phyloP scores from a whole-genome alignment of 2,797 vertebrate species.

The Oryzias sinensis region DNA sequence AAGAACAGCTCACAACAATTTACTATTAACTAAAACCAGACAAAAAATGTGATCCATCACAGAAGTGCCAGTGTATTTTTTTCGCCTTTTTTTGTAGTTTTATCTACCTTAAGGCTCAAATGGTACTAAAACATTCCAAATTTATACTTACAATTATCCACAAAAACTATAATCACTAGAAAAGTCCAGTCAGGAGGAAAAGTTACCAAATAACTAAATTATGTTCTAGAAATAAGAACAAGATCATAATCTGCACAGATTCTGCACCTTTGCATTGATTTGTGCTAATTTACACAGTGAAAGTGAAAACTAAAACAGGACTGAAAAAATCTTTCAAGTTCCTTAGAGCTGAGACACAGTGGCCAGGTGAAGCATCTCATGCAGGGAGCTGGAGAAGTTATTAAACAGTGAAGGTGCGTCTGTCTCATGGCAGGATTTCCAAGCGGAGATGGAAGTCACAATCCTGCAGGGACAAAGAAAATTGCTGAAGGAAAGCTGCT shows the following conservation, averaged over 20 bases:
- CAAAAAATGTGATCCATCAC: too few species aligned
- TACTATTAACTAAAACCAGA: too few species aligned
- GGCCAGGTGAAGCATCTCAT: constrained; percentile 85
- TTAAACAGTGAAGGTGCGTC: constrained; percentile 82
- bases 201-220: background rate
- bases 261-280: constrained; percentile 82
- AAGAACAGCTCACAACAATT: too few species aligned
- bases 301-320: constrained; percentile 2
- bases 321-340: background rate
- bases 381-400: constrained; percentile 74
- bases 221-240: background rate
- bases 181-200: background rate
- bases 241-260: constrained; percentile 30
- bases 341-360: constrained; percentile 81
- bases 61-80: too few species aligned
- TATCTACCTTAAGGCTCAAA: background rate
- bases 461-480: constrained; percentile 74
- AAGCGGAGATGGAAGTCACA: constrained; percentile 78
- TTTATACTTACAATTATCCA: background rate
- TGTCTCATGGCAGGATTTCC: constrained; percentile 88
- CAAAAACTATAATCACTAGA: background rate
- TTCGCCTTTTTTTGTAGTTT: too few species aligned
- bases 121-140: constrained; percentile 11
- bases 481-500: background rate
- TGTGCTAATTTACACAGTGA: constrained; percentile 41